phyloP scores from a whole-genome alignment of 2,797 vertebrate species.

The Botia kubotai region DNA sequence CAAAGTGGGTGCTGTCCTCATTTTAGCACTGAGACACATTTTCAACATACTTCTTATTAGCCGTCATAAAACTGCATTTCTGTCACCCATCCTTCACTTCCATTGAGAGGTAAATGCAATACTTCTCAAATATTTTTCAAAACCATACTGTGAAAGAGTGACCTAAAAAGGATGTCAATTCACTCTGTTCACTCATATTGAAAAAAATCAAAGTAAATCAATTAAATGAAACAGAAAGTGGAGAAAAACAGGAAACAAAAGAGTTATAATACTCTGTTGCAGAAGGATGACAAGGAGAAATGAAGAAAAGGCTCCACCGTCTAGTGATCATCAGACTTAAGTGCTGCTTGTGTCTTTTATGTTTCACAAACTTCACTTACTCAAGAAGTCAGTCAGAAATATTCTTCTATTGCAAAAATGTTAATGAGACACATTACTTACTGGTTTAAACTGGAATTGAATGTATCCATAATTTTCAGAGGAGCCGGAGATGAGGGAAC shows the following conservation, averaged over 20 bases:
- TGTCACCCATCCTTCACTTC: background rate
- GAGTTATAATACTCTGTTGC: conserved; percentile 11
- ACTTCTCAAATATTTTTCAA: background rate
- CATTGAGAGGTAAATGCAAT: background rate
- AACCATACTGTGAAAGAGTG: background rate
- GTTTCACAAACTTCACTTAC: conserved; percentile 29
- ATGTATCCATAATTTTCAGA: conserved; percentile 62
- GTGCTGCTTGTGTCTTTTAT: conserved; percentile 24
- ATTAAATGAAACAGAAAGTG: background rate
- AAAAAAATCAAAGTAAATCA: background rate
- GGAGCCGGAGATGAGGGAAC: conserved; percentile 54
- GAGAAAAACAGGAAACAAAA: too few relatives aligned
- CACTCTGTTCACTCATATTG: background rate
- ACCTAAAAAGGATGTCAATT: background rate
- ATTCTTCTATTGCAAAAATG: conserved; percentile 1
- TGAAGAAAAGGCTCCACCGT: conserved; percentile 16
- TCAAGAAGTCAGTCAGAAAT: background rate
- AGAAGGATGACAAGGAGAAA: conserved; percentile 33
- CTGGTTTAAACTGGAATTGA: background rate
- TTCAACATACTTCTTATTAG: background rate
- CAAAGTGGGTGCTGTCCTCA: conserved; percentile 9
- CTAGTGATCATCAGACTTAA: conserved; percentile 40
- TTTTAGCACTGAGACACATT: conserved; percentile 25
- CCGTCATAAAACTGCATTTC: background rate
- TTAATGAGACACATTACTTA: conserved; percentile 35